phyloP scores from a whole-genome alignment of 2,797 vertebrate genomes.

The Miichthys miiuy region DNA sequence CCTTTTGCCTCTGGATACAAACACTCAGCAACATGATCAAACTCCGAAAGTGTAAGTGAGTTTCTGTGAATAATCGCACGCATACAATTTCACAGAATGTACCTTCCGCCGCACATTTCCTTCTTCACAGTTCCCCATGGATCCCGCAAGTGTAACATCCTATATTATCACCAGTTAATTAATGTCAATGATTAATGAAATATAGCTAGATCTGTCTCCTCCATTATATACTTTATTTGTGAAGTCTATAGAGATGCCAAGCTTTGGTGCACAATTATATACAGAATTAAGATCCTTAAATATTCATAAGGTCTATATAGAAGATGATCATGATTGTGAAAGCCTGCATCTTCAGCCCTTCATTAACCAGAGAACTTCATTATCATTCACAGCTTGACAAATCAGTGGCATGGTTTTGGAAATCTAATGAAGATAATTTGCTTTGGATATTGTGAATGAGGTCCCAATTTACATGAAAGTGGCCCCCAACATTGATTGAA shows the following conservation, averaged over 20 bases:
- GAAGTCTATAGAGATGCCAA: constrained; percentile 80
- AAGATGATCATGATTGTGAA: constrained; percentile 83
- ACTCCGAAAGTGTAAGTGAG: constrained; percentile 45
- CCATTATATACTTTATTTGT: constrained; percentile 81
- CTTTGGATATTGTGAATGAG: constrained; percentile 81
- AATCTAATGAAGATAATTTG: constrained; percentile 84
- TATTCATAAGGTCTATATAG: constrained; percentile 84
- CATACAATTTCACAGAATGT: constrained; percentile 65
- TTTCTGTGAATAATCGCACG: constrained; percentile 60
- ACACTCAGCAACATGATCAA: constrained; percentile 22
- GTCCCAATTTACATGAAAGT: constrained; percentile 80
- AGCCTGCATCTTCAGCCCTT: constrained; percentile 79
- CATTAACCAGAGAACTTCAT: constrained; percentile 84
- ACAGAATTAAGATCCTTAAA: constrained; percentile 83
- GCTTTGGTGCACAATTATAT: constrained; percentile 83
- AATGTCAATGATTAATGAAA: constrained; percentile 84
- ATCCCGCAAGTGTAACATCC: constrained; percentile 78
- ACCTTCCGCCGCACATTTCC: constrained; percentile 57
- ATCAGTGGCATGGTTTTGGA: constrained; percentile 80
- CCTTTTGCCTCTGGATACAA: constrained; percentile 32
- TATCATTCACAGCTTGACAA: constrained; percentile 86
- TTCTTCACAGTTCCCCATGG: constrained; percentile 64
- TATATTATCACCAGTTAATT: constrained; percentile 83
- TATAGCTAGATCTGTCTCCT: constrained; percentile 76
- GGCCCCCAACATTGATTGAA: constrained; percentile 76